Conservation (phyloP, 2,113 vertebrate genomes). For the Smithornis capensis region DNA sequence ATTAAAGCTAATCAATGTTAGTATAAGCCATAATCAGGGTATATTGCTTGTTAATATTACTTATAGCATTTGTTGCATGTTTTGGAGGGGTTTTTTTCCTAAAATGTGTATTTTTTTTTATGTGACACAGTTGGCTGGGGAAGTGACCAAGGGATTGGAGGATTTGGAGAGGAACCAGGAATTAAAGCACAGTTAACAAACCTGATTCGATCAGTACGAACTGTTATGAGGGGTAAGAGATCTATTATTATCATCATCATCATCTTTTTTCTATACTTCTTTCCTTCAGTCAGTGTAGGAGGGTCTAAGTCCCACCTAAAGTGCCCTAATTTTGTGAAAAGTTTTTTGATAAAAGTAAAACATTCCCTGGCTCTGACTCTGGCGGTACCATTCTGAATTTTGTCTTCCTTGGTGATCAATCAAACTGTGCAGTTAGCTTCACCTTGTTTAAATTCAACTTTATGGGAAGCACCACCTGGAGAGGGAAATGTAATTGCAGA, state of each 20-base stretch:
- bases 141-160: constrained; percentile 90
- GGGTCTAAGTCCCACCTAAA: neutral
- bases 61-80: neutral
- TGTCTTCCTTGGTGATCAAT: neutral
- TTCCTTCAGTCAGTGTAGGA: neutral
- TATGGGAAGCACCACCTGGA: neutral
- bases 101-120: neutral
- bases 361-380: neutral
- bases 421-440: fast-evolving
- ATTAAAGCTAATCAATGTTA: neutral
- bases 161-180: constrained; percentile 95
- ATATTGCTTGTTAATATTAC: neutral
- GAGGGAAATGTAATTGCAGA: neutral
- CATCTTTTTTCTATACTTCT: neutral
- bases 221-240: constrained; percentile 90
- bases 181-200: constrained; percentile 92
- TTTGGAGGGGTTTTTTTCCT: neutral
- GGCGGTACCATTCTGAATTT: neutral
- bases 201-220: constrained; percentile 91
- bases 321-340: neutral
- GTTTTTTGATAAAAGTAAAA: neutral
- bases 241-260: too few relatives aligned
- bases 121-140: constrained; percentile 89
- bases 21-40: neutral
- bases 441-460: neutral